Base-by-base conservation (phyloP, 2,888 invertebrate genomes). In the Syritta pipiens region DNA sequence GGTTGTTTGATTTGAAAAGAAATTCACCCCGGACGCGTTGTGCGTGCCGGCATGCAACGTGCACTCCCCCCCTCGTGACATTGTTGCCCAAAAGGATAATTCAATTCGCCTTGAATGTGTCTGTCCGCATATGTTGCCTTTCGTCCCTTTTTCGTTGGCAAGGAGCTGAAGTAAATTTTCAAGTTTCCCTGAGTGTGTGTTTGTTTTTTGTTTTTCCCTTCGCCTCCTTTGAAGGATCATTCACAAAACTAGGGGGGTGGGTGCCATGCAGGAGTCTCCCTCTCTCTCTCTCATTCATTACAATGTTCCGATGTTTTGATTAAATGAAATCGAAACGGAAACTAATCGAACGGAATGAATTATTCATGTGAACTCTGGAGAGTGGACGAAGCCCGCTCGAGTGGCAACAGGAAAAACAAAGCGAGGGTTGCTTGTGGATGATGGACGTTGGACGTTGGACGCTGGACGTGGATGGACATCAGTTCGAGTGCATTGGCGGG, bases 261-360 rank as follows among this genome's bases (percentile, higher is more conserved):
- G 40, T 53, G 55, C 51, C 30, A 71, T 59, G 46, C 51, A 46
- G 55, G 48, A 53, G n/a, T n/a, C n/a, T n/a, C n/a, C n/a, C n/a
- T n/a, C n/a, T n/a, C n/a, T n/a, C n/a, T n/a, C n/a, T n/a, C 72
- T 79, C 77, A 79, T 79, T 74, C 79, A 79, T 79, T 79, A 79
- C 72, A 79, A 67, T 79, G 55, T 79, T 72, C 67, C 74, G 79
- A 79, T 79, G 79, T 79, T 79, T 74, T 79, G 72, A 79, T 79
- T 79, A 79, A 79, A 79, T 79, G 79, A 79, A 79, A 79, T 79
- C 72, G 72, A 79, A 79, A 79, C 79, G 79, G 79, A 79, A 79
- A 79, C 72, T 79, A 79, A 79, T 79, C 79, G 79, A 79, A 79
- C 57, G 79, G 72, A 79, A 79, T 79, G 79, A 79, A 79, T 79